These are phyloP conservation scores for Pinctada fucata DNA, from an alignment of 2,888 invertebrate species.

Conservation along the genomic window DNA sequence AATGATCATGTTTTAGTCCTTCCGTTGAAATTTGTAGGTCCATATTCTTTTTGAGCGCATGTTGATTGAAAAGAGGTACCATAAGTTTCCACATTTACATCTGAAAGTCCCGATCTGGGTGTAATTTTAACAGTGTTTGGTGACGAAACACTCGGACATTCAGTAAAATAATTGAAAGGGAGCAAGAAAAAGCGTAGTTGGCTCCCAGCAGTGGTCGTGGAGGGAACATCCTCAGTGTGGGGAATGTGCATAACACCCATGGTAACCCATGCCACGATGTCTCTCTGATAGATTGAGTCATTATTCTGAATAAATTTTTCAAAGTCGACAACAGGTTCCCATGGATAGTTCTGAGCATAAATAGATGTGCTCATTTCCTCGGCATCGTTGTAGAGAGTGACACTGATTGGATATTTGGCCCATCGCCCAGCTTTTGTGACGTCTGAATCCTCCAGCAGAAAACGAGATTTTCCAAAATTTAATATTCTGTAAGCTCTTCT, in stretches of 20 bases:
- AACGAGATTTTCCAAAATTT: slow-evolving; percentile 53
- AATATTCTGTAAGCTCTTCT: slow-evolving; percentile 62
- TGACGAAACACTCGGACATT: slow-evolving; percentile 65
- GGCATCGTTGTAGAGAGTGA: slow-evolving; percentile 66
- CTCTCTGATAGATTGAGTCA: slow-evolving; percentile 67
- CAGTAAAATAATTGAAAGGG: slow-evolving; percentile 71
- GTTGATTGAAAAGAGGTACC: slow-evolving; percentile 48
- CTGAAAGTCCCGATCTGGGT: slow-evolving; percentile 33
- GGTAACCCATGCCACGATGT: slow-evolving; percentile 72
- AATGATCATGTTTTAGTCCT: neutral
- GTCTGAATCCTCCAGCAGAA: slow-evolving; percentile 55
- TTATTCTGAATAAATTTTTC: slow-evolving; percentile 66
- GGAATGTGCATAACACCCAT: slow-evolving; percentile 69
- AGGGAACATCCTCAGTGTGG: slow-evolving; percentile 70
- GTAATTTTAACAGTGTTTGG: slow-evolving; percentile 59
- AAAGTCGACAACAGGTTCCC: slow-evolving; percentile 67
- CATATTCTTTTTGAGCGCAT: slow-evolving; percentile 49
- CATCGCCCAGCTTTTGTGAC: slow-evolving; percentile 62
- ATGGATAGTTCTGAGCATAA: slow-evolving; percentile 68
- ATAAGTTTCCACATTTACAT: slow-evolving; percentile 52
- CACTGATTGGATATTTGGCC: slow-evolving; percentile 65
- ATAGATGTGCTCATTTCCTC: slow-evolving; percentile 67
- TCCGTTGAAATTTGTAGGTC: slow-evolving; percentile 50
- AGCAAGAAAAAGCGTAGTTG: slow-evolving; percentile 59
- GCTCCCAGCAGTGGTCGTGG: slow-evolving; percentile 61